Base-by-base conservation (phyloP, 2,888 invertebrate genomes). In the Aphodius granarius region DNA sequence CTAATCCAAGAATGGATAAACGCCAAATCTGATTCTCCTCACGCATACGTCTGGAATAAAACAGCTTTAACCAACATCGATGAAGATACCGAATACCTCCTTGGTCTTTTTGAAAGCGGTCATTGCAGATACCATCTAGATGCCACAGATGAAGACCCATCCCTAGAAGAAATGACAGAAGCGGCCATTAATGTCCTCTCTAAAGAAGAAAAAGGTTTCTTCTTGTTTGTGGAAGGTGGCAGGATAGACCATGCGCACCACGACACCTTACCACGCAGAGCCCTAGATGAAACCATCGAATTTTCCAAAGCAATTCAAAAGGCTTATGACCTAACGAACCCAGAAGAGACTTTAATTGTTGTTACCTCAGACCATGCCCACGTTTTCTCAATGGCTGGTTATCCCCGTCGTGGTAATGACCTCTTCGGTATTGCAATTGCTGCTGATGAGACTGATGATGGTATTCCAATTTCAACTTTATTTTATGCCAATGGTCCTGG, bases 211-310 rank as follows among this genome's bases (percentile, higher is more conserved):
- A 89, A 93, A 13, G 96, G 96, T 0, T 96, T 89, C 84, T 93
- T 95, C 81, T 86, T 96, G 9, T 93, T 96, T 85, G 92, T 96
- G 74, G 94, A 94, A 89, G 94, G 94, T 76, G 93, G 93, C 0
- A 89, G 92, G 83, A 95, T 95, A 78, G 94, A 95, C 85, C 92
- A 92, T 79, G 95, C 92, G 0, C 94, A 95, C 84, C 96, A 96
- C 84, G 90, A 89, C 18, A 92, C 89, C 73, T 86, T 86, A 70
- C 93, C 93, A 0, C 89, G 89, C 63, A 89, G 91, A 43, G 94
- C 97, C 0, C 85, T 97, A 0, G 92, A 93, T 80, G 97, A 97
- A 84, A 94, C 95, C 0, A 89, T 94, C 0, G 93, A 94, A 83
- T 92, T 95, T 90, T 93, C 43, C 3, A 83, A 84, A 75, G 86